A percentile compares a stretch with the other conserved stretches of the same genome.
Conservation (phyloP, 1,140 invertebrate species). For the Drosophila ficusphila region DNA sequence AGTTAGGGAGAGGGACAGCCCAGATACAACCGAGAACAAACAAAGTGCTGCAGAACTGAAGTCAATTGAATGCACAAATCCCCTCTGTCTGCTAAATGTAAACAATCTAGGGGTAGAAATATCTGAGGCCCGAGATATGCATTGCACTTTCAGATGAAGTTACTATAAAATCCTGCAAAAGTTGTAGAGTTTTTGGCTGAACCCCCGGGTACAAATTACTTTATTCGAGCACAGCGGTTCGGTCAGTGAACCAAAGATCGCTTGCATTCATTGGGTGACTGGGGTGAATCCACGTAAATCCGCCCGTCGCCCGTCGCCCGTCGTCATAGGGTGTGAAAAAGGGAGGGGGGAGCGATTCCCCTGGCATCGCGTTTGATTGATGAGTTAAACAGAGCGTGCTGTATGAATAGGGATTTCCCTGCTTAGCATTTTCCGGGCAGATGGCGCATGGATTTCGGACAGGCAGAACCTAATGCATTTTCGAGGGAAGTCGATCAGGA, state of each 20-base stretch:
- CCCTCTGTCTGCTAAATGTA: constrained; percentile 27
- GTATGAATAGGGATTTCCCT: constrained; percentile 65
- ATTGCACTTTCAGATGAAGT: constrained; percentile 38
- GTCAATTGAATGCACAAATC: constrained; percentile 67
- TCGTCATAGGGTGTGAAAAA: constrained; percentile 74
- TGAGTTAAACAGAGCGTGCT: constrained; percentile 74
- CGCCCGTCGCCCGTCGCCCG: constrained; percentile 11
- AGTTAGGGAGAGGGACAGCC: constrained; percentile 1
- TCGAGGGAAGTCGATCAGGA: constrained; percentile 52
- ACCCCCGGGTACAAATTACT: constrained; percentile 40
- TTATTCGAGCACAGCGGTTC: constrained; percentile 22
- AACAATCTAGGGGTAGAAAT: constrained; percentile 24
- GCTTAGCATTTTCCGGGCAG: constrained; percentile 29
- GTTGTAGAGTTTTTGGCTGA: constrained; percentile 43
- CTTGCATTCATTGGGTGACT: constrained; percentile 53
- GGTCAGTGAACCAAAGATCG: constrained; percentile 58
- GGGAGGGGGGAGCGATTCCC: constrained; percentile 46
- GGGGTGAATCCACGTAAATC: constrained; percentile 32
- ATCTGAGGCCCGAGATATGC: constrained; percentile 15
- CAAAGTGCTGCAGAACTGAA: constrained; percentile 31
- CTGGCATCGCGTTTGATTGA: constrained; percentile 60
- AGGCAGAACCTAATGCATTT: constrained; percentile 52
- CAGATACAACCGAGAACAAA: constrained; percentile 7
- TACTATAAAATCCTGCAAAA: constrained; percentile 12
- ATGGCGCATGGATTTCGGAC: constrained; percentile 7